Evolutionary conservation across 2,888 invertebrate genomes (phyloP).

Genomic region (Melipona bicolor): DNA sequence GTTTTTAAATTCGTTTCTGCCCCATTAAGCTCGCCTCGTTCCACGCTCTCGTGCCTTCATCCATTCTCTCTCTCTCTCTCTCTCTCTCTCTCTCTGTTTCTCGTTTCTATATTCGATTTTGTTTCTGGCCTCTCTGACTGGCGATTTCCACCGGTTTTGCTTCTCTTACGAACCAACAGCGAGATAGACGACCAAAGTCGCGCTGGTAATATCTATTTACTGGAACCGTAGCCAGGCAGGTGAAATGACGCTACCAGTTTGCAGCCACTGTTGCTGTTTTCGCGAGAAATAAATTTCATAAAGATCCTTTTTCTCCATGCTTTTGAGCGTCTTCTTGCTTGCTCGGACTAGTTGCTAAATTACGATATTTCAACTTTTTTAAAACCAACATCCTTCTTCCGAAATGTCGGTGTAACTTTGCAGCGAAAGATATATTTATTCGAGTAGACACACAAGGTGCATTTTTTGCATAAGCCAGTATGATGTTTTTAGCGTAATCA

Average conservation of each 20-base stretch:
- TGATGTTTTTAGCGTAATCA: too few relatives aligned
- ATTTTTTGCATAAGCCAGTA: too few relatives aligned
- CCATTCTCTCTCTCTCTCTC: slow-evolving; percentile 6
- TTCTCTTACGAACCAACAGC: slow-evolving; percentile 54
- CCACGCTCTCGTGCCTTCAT: slow-evolving; percentile 42
- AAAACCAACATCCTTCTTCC: too few relatives aligned
- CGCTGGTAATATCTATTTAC: slow-evolving; percentile 73
- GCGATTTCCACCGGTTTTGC: slow-evolving; percentile 24
- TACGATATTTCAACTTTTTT: too few relatives aligned
- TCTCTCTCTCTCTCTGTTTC: background rate
- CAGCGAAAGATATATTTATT: too few relatives aligned
- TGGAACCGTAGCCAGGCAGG: slow-evolving; percentile 48
- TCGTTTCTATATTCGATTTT: slow-evolving; percentile 13
- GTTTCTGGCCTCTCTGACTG: slow-evolving; percentile 11
- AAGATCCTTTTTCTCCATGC: slow-evolving; percentile 31
- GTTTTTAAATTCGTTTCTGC: slow-evolving; percentile 79
- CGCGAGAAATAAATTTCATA: slow-evolving; percentile 59
- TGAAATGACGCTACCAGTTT: slow-evolving; percentile 57
- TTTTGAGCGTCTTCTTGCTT: too few relatives aligned
- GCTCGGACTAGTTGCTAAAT: too few relatives aligned
- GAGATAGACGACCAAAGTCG: slow-evolving; percentile 52
- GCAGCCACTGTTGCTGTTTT: slow-evolving; percentile 35
- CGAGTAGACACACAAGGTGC: too few relatives aligned
- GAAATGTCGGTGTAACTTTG: too few relatives aligned
- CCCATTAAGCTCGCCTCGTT: slow-evolving; percentile 77